Evolutionary conservation across 2,888 invertebrate genomes (phyloP).

Genomic region (Pyrrhia umbra): DNA sequence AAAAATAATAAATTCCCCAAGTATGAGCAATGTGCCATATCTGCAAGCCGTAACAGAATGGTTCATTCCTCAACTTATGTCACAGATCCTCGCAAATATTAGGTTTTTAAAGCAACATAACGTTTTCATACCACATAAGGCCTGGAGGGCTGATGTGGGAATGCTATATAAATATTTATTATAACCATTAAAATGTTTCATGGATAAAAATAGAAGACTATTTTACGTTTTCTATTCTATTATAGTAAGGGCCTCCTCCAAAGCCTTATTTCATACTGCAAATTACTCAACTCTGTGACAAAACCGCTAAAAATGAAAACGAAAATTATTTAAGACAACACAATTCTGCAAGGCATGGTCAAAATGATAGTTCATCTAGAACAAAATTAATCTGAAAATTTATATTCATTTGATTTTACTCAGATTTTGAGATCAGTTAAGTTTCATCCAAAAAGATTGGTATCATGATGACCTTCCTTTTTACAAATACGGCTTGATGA

Average conservation of each 20-base stretch:
- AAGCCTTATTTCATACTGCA: constrained; percentile 41
- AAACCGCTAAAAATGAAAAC: constrained; percentile 62
- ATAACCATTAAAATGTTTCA: constrained; percentile 31
- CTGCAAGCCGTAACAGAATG: constrained; percentile 84
- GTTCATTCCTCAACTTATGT: constrained; percentile 79
- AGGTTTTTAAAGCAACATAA: constrained; percentile 47
- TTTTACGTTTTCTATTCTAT: constrained; percentile 10
- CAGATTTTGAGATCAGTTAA: constrained; percentile 50
- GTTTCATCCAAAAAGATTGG: constrained; percentile 59
- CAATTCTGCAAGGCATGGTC: constrained; percentile 51
- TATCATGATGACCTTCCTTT: constrained; percentile 70
- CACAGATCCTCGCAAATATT: constrained; percentile 74
- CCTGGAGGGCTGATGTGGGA: constrained; percentile 53
- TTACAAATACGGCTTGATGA: constrained; percentile 76
- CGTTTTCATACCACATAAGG: constrained; percentile 59
- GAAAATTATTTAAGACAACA: constrained; percentile 46
- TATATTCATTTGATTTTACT: constrained; percentile 62
- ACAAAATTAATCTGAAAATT: constrained; percentile 61
- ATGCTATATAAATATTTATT: constrained; percentile 27
- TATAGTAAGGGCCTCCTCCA: constrained; percentile 32
- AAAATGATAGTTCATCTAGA: constrained; percentile 60
- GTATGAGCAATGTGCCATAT: constrained; percentile 78
- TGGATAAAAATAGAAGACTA: constrained; percentile 6
- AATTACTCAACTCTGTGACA: constrained; percentile 64
- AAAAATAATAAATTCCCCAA: constrained; percentile 70